These are phyloP conservation scores for Tricholauxania praeusta DNA, from an alignment of 2,888 invertebrate genomes.

Conservation along the genomic window DNA sequence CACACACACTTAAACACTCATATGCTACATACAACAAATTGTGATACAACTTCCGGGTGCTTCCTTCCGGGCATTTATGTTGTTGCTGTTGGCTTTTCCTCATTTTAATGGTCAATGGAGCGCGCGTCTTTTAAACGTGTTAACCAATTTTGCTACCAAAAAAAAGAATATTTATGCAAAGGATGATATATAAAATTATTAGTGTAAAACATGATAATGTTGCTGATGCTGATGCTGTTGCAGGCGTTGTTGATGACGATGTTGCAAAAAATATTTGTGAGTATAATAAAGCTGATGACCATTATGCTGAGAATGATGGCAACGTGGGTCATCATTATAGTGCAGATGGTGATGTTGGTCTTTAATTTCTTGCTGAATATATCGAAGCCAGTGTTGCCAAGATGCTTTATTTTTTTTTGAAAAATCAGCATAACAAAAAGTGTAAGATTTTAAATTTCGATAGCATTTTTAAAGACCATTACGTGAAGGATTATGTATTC, in stretches of 20 bases:
- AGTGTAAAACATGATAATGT: conserved; percentile 34
- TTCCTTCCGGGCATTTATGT: not conserved
- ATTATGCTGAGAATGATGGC: not conserved
- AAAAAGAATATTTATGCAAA: conserved; percentile 31
- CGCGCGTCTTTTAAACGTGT: conserved; percentile 31
- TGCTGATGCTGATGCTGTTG: not conserved
- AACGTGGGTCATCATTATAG: too few relatives aligned
- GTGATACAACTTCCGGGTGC: conserved; percentile 32
- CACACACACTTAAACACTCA: conserved; percentile 5
- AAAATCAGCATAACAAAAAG: too few relatives aligned
- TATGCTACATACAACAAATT: conserved; percentile 30
- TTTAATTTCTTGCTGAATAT: too few relatives aligned
- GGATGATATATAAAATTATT: conserved; percentile 35
- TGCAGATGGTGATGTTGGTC: too few relatives aligned
- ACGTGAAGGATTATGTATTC: too few relatives aligned
- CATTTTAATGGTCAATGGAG: conserved; percentile 25
- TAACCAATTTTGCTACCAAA: conserved; percentile 6
- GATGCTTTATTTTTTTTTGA: too few relatives aligned
- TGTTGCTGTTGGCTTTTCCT: conserved; percentile 1
- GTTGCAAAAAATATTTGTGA: not conserved
- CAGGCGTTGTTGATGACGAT: not conserved
- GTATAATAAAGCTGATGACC: not conserved
- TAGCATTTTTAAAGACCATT: too few relatives aligned
- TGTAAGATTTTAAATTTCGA: too few relatives aligned
- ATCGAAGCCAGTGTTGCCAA: too few relatives aligned